phyloP scores from a whole-genome alignment of 2,113 vertebrate species.

The Nibea coibor region DNA sequence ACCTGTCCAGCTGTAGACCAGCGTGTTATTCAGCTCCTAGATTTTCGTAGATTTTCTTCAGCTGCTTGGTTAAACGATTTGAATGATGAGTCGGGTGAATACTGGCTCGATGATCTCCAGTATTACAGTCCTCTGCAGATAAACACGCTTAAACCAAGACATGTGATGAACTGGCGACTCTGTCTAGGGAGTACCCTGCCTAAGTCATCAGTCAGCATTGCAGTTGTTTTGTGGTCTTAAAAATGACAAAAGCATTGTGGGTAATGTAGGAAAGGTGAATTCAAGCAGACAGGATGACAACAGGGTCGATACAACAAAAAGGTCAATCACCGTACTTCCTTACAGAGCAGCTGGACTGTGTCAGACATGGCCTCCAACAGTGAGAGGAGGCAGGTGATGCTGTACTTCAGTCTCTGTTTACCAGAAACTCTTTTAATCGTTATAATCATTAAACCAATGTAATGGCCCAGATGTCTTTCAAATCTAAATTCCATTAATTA shows the following conservation, averaged over 20 bases:
- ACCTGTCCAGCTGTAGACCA: no score
- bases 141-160: not conserved
- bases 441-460: constrained; percentile 11
- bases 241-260: not conserved
- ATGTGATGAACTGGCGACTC: no score
- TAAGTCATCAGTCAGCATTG: no score
- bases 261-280: not conserved
- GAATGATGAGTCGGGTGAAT: not conserved
- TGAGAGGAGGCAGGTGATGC: constrained; percentile 8
- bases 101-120: not conserved
- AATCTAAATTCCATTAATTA: constrained; percentile 18
- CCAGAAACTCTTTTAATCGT: constrained; percentile 17
- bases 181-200: no score
- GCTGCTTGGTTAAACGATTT: no score
- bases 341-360: not conserved
- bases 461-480: constrained; percentile 35
- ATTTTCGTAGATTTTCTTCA: no score
- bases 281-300: not conserved
- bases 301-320: not conserved
- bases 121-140: not conserved
- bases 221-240: not conserved
- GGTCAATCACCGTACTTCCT: not conserved
- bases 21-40: no score
- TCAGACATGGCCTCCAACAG: not conserved
- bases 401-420: constrained; percentile 3